Conservation (phyloP, 2,888 invertebrate species). For the Lasius fuliginosus region DNA sequence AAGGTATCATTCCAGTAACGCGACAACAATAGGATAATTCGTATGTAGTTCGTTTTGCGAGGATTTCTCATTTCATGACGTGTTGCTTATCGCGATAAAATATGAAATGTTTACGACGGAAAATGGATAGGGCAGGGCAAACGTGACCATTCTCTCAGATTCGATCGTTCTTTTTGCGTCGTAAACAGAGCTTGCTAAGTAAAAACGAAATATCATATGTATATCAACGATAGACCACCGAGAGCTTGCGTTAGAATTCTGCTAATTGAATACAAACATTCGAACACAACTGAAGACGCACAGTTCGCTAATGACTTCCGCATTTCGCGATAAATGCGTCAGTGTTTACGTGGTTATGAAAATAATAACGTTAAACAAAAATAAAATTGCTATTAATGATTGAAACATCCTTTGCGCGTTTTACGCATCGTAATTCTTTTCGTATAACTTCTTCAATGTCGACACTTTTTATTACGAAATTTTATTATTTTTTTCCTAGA, state of each 20-base stretch:
- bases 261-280: slow-evolving; percentile 23
- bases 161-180: background rate
- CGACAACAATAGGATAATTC: background rate
- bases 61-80: background rate
- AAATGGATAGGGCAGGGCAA: background rate
- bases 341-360: background rate
- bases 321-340: background rate
- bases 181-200: background rate
- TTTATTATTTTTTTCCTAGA: background rate
- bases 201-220: background rate
- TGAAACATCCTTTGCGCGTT: background rate
- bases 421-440: slow-evolving; percentile 2
- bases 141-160: background rate
- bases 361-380: slow-evolving; percentile 1
- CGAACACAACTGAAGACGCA: background rate
- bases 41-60: background rate
- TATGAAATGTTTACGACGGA: background rate
- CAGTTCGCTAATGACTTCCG: background rate
- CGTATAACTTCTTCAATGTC: background rate
- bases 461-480: background rate
- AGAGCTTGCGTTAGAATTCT: background rate
- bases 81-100: background rate
- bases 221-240: background rate
- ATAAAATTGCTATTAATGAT: slow-evolving; percentile 15
- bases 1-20: background rate